Evolutionary conservation across 1,140 invertebrate genomes (phyloP).

Genomic region (Anastatus disparis): DNA sequence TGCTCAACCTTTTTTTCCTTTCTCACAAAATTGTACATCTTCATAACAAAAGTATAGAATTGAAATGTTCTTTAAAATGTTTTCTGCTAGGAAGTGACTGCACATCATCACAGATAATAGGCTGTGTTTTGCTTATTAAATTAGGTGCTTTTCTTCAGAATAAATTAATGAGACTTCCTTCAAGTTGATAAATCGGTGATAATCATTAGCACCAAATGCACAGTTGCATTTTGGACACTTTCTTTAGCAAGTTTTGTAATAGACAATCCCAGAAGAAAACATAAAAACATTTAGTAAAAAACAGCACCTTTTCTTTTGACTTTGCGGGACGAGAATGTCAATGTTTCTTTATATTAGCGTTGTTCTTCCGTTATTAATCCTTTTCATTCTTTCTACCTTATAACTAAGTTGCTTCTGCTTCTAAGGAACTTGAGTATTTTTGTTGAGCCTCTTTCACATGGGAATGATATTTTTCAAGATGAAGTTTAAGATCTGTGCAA

Average conservation of each 20-base stretch:
- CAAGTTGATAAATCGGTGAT: constrained; percentile 86
- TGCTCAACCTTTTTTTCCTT: not conserved
- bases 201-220: constrained; percentile 98
- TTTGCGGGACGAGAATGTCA: constrained; percentile 99
- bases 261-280: constrained; percentile 99
- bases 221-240: constrained; percentile 99
- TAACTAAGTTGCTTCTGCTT: constrained; percentile 92
- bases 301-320: constrained; percentile 99
- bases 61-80: constrained; percentile 27
- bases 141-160: not conserved
- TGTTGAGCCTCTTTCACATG: constrained; percentile 98
- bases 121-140: not conserved
- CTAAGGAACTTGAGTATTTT: constrained; percentile 94
- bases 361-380: constrained; percentile 97
- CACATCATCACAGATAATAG: not conserved
- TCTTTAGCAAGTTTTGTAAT: constrained; percentile 94
- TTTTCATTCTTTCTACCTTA: constrained; percentile 96
- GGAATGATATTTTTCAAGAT: constrained; percentile 95
- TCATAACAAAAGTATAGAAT: constrained; percentile 43
- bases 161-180: constrained; percentile 50
- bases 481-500: constrained; percentile 95
- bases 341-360: constrained; percentile 96
- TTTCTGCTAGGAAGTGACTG: not conserved
- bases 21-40: constrained; percentile 33
- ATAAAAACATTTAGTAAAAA: constrained; percentile 98